Percentiles rank a stretch among this genome's conserved stretches.
Conservation (phyloP, 53 echinoderm and acorn worm species). For the Henricia sp. region DNA sequence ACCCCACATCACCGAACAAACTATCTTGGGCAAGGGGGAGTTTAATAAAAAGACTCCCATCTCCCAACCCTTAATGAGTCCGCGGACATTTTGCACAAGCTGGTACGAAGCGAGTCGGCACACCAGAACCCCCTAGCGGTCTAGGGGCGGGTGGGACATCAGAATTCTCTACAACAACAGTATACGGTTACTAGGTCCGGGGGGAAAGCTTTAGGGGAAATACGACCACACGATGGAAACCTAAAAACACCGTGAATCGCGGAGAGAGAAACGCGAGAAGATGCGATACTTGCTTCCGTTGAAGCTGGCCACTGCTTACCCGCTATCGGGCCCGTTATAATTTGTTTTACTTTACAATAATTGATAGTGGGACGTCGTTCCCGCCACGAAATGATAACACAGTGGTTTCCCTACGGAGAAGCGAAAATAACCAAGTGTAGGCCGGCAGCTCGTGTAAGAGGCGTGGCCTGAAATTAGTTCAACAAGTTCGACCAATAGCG, state of each 20-base stretch:
- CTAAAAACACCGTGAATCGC: not conserved
- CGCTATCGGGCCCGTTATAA: slow-evolving; percentile 54
- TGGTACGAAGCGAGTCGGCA: not conserved
- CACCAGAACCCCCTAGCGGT: slow-evolving; percentile 19
- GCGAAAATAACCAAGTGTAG: not conserved
- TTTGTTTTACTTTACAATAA: slow-evolving; percentile 64
- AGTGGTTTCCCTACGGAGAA: not conserved
- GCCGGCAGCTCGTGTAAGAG: not conserved
- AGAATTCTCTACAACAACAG: slow-evolving; percentile 51
- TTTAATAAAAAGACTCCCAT: too few species aligned
- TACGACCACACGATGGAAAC: not conserved
- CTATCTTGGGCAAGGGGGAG: too few species aligned
- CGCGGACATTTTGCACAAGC: too few species aligned
- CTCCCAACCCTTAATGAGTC: too few species aligned
- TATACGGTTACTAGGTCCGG: slow-evolving; percentile 42
- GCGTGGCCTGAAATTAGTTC: not conserved
- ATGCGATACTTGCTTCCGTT: slow-evolving; percentile 38
- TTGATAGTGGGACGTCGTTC: slow-evolving; percentile 41
- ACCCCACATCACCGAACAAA: too few species aligned
- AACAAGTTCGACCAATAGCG: not conserved
- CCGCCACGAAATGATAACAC: slow-evolving; percentile 25
- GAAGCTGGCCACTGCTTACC: not conserved
- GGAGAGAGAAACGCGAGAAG: slow-evolving; percentile 5
- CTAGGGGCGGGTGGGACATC: slow-evolving; percentile 46
- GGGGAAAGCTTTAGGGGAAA: slow-evolving; percentile 20